Conservation (phyloP, 2,113 vertebrate species). For the Hoplias malabaricus region DNA sequence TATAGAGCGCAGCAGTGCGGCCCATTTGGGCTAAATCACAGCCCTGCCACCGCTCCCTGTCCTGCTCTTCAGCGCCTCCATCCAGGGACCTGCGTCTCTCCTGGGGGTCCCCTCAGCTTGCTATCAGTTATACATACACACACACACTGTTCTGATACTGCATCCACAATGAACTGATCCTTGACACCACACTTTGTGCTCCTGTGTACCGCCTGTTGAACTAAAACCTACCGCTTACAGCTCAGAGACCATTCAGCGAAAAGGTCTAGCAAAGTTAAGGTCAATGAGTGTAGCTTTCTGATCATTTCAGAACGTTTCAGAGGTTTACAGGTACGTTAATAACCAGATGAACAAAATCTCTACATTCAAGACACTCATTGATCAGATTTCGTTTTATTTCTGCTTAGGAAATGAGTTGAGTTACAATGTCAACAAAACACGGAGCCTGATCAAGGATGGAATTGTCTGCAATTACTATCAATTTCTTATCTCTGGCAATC, state of each 20-base stretch:
- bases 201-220: neutral
- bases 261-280: neutral
- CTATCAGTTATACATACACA: neutral
- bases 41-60: constrained; percentile 58
- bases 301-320: no score
- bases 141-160: neutral
- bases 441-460: no score
- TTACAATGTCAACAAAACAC: no score
- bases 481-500: no score
- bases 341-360: no score
- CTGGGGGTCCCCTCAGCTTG: constrained; percentile 36
- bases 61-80: constrained; percentile 41
- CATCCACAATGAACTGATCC: neutral
- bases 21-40: constrained; percentile 95
- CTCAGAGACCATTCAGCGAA: neutral
- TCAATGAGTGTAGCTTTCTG: neutral
- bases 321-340: no score
- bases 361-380: no score
- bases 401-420: no score
- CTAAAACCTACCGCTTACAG: neutral
- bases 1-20: constrained; percentile 96
- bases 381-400: no score
- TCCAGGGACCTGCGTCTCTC: constrained; percentile 57
- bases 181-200: neutral
- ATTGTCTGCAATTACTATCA: no score